Evolutionary conservation across 2,888 invertebrate species (phyloP), one percentile per base, ranked within the genome.

Genomic region (Bibio marci): DNA sequence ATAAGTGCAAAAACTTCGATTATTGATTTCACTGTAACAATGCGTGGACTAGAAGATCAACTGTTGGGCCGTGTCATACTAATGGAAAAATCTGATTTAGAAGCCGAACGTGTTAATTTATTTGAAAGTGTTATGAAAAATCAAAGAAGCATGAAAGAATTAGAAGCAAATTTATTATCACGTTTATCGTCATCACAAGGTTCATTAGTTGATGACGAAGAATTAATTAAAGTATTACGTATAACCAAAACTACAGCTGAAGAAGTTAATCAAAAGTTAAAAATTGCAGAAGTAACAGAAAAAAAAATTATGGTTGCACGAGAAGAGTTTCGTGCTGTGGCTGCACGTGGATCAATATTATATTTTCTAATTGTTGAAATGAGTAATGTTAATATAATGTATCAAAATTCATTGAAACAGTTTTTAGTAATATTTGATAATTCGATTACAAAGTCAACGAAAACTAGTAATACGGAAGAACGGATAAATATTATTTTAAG

Each of bases 341-440:
- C 95, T 3, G 83, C 86, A 0, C 70, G 94, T 47, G 94, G 94
- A 13, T 91, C 91, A 0, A 91, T 94, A 41, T 64, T 95, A 2
- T 95, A 95, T 55, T 95, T 95, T 57, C 67, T 95, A 30, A 92
- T 95, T 44, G 92, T 94, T 0, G 94, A 95, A 65, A 92, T 95
- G 92, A 87, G 87, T 52, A 81, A 88, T 54, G 92, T 95, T 1
- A 94, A 92, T 55, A 73, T 79, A 8, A 95, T 95, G 94, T 95
- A 95, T 55, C 95, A 95, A 60, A 94, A 92, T 49, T 90, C 94
- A 0, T 64, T 95, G 37, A 87, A 87, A 53, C 94, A 95, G 57
- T 95, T 95, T 63, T 64, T 95, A 32, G 85, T 75, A 11, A 80
- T 94, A 45, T 95, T 95, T 55, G 92, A 95, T 56, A 80, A 78